These are phyloP conservation scores for Oreochromis tanganicae DNA, from an alignment of 2,113 vertebrate genomes.

Conservation along the genomic window DNA sequence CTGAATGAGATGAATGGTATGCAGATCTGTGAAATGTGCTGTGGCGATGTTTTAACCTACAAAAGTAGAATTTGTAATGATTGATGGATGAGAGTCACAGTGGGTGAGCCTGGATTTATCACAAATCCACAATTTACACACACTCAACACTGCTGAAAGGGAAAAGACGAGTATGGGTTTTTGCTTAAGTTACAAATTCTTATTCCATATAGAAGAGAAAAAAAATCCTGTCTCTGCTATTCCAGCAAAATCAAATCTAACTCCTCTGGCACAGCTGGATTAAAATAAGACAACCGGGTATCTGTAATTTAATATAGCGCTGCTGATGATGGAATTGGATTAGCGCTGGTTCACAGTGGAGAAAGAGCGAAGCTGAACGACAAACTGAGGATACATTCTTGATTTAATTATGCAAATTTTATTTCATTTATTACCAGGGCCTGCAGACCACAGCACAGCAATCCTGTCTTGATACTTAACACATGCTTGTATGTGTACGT, in stretches of 20 bases:
- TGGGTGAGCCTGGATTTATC: not conserved
- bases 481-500: not conserved
- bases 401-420: conserved; percentile 36
- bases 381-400: not conserved
- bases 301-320: conserved; percentile 30
- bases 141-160: not conserved
- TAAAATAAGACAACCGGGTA: conserved; percentile 4
- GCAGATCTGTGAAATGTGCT: conserved; percentile 5
- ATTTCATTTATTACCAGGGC: conserved; percentile 25
- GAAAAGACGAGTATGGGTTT: not conserved
- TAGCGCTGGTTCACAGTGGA: not conserved
- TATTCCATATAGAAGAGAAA: not conserved
- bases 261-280: not conserved
- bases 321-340: not conserved
- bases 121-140: not conserved
- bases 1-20: not conserved
- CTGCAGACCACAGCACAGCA: not conserved
- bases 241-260: conserved; percentile 14
- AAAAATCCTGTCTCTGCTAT: not conserved
- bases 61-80: not conserved
- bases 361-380: not conserved
- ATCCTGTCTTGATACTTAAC: not conserved
- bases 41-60: not conserved
- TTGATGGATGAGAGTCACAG: not conserved
- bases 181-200: conserved; percentile 1